Percentiles rank a stretch among this genome's conserved stretches.
phyloP scores from a whole-genome alignment of 2,113 vertebrate genomes.

The Otocyon megalotis region DNA sequence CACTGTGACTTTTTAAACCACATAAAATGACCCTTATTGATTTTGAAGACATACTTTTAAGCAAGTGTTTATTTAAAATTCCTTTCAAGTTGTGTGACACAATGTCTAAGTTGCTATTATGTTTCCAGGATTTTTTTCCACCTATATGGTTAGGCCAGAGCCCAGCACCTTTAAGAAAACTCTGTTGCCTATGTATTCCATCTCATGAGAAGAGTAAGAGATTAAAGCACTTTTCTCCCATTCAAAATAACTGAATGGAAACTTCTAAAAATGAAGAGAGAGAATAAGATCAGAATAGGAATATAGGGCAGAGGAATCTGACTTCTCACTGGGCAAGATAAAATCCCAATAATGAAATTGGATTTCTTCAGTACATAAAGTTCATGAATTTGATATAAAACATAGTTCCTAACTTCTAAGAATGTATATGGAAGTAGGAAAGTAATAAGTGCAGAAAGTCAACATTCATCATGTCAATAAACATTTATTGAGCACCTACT shows the following conservation, averaged over 20 bases:
- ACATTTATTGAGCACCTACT: neutral
- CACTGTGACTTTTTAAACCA: neutral
- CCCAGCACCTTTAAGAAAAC: neutral
- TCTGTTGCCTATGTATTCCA: neutral
- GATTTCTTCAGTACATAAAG: neutral
- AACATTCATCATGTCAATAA: neutral
- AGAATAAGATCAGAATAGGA: neutral
- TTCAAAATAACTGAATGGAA: neutral
- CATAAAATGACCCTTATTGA: neutral
- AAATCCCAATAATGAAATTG: neutral
- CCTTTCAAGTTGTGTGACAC: neutral
- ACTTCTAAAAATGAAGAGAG: neutral
- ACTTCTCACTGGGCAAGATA: neutral
- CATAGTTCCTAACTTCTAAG: neutral
- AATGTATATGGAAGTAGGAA: neutral
- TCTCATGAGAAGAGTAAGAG: neutral
- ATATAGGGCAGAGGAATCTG: neutral
- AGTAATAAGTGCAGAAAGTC: neutral
- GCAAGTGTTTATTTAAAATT: slow-evolving; percentile 7
- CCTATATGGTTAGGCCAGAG: neutral
- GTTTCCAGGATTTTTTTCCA: neutral
- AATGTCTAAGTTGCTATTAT: neutral
- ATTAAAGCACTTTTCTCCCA: neutral
- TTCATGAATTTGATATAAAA: neutral
- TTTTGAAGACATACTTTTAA: slow-evolving; percentile 1